Base-by-base conservation (phyloP, 2,888 invertebrate genomes). In the Drosophila subquinaria region DNA sequence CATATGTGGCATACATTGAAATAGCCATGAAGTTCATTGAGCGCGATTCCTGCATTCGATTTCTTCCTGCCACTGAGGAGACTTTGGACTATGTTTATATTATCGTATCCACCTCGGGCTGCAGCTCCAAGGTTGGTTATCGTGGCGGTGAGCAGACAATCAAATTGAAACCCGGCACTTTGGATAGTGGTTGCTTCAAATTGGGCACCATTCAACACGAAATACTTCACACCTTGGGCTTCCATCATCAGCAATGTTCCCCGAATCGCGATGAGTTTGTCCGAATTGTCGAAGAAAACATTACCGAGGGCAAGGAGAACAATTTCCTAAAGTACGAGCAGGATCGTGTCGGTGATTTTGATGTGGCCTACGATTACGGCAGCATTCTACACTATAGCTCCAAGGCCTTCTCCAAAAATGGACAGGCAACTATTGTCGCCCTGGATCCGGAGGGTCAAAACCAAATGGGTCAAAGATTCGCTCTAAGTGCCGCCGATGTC, bases 361-460 rank as follows among this genome's bases (percentile, higher is more conserved):
- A 95, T 4, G 94, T 96, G 35, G 91, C 93, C 0, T 97, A 97
- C 87, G 97, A 97, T 90, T 97, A 95, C 90, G 94, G 94, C 71
- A 96, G 96, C 77, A 95, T 97, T 3, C 95, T 97, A 95, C 97
- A 97, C 89, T 97, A 97, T 90, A 95, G 96, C 0, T 94, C 94
- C 30, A 94, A 93, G 15, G 96, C 96, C 0, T 97, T 96, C 92
- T 95, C 96, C 0, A 94, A 90, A 56, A 96, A 96, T 90, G 94
- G 95, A 0, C 90, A 94, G 82, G 94, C 94, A n/a, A 97, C 97
- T 0, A 96, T 97, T 55, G 93, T 95, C 17, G 93, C 96, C 0
- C 40, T 73, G 2, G 60, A 73, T n/a, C 66, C 73, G 1, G 75
- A 71, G 36, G 77, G 66, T 1, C 55, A 83, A 9, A 27, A n/a